Evolutionary conservation across 2,113 vertebrate genomes (phyloP).

Genomic region (Sylvietta virens): DNA sequence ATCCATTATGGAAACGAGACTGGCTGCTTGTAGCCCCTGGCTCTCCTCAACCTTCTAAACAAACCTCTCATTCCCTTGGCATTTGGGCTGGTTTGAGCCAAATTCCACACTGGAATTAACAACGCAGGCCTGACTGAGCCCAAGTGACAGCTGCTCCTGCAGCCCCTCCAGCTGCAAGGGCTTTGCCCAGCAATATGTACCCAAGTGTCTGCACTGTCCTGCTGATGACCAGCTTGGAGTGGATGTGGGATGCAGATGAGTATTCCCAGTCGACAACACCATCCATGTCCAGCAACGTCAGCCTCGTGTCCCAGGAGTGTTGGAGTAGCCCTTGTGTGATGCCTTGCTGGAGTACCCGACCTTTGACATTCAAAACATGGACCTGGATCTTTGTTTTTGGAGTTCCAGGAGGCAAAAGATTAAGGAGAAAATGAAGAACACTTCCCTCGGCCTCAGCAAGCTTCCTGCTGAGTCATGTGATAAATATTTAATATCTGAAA

Average conservation of each 20-base stretch:
- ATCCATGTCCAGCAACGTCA: neutral
- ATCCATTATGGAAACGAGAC: neutral
- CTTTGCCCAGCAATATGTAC: neutral
- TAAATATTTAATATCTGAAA: neutral
- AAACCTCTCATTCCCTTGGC: neutral
- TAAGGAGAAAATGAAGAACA: neutral
- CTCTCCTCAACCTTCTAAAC: neutral
- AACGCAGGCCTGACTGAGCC: neutral
- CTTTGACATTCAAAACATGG: rapidly evolving
- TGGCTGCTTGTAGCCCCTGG: neutral
- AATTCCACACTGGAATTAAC: neutral
- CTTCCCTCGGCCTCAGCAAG: neutral
- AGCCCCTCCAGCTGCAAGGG: neutral
- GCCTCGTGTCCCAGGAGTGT: neutral
- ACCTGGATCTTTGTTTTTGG: neutral
- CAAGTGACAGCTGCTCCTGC: neutral
- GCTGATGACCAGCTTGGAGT: neutral
- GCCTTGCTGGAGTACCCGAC: neutral
- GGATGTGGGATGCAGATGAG: neutral
- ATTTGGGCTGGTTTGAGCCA: neutral
- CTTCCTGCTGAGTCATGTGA: neutral
- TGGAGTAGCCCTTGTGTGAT: neutral
- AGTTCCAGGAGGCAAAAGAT: neutral
- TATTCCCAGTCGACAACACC: neutral
- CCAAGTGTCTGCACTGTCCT: neutral